These are phyloP conservation scores for Chaetophractus vellerosus DNA, from an alignment of 2,797 vertebrate genomes.

Conservation along the genomic window DNA sequence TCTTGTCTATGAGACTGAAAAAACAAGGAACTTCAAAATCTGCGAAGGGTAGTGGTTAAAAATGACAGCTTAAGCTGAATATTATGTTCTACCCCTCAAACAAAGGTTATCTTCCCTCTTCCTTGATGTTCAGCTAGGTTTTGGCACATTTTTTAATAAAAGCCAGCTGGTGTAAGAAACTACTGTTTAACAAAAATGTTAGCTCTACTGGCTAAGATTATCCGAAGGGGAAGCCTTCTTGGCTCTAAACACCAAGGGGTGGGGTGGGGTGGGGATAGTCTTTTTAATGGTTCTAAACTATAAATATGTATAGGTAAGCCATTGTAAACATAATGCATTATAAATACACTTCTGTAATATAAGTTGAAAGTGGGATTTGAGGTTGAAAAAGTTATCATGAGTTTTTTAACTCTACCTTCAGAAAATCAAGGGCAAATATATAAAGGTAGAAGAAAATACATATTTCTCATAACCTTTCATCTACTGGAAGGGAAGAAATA, in stretches of 20 bases:
- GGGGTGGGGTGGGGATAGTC: not conserved
- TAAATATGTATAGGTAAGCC: not conserved
- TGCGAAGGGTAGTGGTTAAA: not conserved
- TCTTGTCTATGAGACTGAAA: not conserved
- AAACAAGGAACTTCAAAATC: not conserved
- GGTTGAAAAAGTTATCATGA: not conserved
- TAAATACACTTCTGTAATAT: not conserved
- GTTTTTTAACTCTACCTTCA: conserved; percentile 27
- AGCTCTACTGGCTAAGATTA: not conserved
- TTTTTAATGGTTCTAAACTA: not conserved
- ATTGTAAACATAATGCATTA: not conserved
- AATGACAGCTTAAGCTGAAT: not conserved
- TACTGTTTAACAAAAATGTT: not conserved
- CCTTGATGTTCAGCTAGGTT: not conserved
- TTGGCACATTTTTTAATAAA: not conserved
- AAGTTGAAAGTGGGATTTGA: not conserved
- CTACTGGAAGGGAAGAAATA: conserved; percentile 8
- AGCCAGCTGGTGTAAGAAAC: not conserved
- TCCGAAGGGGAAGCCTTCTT: not conserved
- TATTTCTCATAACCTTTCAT: not conserved
- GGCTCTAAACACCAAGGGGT: not conserved
- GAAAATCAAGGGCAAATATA: not conserved
- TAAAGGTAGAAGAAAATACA: not conserved
- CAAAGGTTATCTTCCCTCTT: not conserved
- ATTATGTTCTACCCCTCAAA: not conserved